Evolutionary conservation across 2,888 invertebrate genomes (phyloP).

Genomic region (Tridacna gigas): DNA sequence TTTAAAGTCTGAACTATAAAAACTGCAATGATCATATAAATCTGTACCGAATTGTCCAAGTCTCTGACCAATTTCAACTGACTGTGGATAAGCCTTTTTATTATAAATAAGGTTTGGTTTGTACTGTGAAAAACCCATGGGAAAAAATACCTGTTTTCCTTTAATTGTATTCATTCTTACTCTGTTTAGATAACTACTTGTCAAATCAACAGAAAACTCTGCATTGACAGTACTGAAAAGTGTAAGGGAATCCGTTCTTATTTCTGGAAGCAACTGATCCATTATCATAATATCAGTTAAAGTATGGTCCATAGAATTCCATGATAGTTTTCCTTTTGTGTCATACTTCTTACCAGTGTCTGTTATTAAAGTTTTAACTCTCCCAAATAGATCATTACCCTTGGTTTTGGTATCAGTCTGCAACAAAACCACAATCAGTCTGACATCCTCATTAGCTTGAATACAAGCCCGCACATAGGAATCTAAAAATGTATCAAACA

Average conservation of each 20-base stretch:
- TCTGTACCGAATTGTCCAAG: conserved; percentile 92
- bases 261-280: conserved; percentile 89
- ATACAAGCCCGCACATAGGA: conserved; percentile 91
- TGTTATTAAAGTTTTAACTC: conserved; percentile 88
- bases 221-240: conserved; percentile 79
- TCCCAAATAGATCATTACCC: conserved; percentile 87
- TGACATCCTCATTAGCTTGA: conserved; percentile 91
- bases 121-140: conserved; percentile 96
- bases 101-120: conserved; percentile 88
- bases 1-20: conserved; percentile 92
- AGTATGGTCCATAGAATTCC: conserved; percentile 84
- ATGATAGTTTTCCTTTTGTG: conserved; percentile 88
- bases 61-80: conserved; percentile 81
- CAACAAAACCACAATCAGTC: conserved; percentile 90
- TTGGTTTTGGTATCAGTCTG: conserved; percentile 67
- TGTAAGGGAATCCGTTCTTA: conserved; percentile 88
- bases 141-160: conserved; percentile 95
- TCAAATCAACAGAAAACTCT: conserved; percentile 78
- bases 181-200: conserved; percentile 91
- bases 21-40: conserved; percentile 90
- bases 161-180: conserved; percentile 97
- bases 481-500: conserved; percentile 89
- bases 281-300: conserved; percentile 87
- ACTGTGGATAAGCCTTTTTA: conserved; percentile 78
- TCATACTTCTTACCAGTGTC: conserved; percentile 88